A percentile compares a stretch with the other conserved stretches of the same genome.
These are phyloP conservation scores for Chondrosia reniformis DNA, from an alignment of 37 sponge, comb jelly and placozoan species.

Conservation along the genomic window DNA sequence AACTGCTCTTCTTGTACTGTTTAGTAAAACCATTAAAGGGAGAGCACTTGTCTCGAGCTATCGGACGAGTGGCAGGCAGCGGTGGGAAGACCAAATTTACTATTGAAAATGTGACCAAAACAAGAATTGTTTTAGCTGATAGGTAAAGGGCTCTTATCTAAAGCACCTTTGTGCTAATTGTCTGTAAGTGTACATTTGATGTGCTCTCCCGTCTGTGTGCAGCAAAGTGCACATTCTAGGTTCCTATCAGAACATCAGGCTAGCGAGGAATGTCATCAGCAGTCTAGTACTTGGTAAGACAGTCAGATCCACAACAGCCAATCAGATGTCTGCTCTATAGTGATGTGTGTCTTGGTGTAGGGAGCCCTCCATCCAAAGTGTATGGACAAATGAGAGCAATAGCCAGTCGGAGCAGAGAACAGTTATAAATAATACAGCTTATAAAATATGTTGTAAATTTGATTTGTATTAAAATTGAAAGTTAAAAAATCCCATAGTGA, in stretches of 20 bases:
- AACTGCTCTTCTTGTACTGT: neutral
- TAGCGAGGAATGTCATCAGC: conserved; percentile 95
- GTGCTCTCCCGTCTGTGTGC: neutral
- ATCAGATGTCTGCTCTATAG: neutral
- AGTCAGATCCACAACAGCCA: neutral
- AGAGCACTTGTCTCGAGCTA: conserved; percentile 96
- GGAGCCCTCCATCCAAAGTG: conserved; percentile 97
- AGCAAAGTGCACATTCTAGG: conserved; percentile 99
- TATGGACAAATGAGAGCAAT: conserved; percentile 92
- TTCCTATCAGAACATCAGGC: conserved; percentile 94
- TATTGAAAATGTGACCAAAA: conserved; percentile 99
- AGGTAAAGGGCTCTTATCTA: conserved; percentile 48
- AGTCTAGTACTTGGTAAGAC: conserved; percentile 88
- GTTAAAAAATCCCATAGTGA: neutral
- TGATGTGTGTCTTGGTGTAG: conserved; percentile 43
- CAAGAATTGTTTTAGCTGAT: conserved; percentile 95
- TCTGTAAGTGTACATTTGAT: neutral
- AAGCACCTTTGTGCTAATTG: neutral
- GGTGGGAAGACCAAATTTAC: conserved; percentile 99
- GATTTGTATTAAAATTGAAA: neutral
- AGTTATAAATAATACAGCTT: neutral
- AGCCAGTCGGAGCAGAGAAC: conserved; percentile 67
- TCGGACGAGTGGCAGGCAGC: conserved; percentile 96
- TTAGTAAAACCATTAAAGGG: conserved; percentile 94
- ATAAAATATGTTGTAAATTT: neutral